Evolutionary conservation across 2,888 invertebrate genomes (phyloP).

Genomic region (Tupiocoris notatus): DNA sequence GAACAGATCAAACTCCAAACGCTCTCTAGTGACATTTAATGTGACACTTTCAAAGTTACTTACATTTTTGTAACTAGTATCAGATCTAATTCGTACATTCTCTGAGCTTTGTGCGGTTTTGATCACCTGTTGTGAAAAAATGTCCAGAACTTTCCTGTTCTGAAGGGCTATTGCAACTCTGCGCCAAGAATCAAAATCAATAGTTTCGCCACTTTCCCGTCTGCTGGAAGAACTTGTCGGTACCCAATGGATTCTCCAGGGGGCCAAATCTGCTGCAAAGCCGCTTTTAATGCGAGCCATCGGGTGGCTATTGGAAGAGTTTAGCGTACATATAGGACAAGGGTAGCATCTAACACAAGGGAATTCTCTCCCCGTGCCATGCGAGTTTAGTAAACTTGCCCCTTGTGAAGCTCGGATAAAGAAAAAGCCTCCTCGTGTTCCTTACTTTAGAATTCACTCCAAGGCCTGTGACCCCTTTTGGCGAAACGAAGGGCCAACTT

Average conservation of each 20-base stretch:
- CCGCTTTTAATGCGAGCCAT: background rate
- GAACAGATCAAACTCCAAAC: no score
- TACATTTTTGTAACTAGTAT: no score
- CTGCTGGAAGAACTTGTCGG: no score
- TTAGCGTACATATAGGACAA: background rate
- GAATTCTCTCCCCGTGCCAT: background rate
- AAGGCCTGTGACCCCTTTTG: background rate
- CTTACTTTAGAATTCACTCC: constrained; percentile 11
- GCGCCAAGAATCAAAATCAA: no score
- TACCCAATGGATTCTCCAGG: background rate
- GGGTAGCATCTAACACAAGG: background rate
- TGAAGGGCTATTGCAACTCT: no score
- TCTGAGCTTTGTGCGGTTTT: no score
- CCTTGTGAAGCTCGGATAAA: background rate
- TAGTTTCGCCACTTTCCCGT: no score
- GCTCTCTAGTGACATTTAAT: no score
- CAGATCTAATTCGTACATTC: no score
- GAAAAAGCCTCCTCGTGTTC: background rate
- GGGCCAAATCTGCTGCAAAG: background rate
- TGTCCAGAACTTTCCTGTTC: no score
- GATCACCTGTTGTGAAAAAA: no score
- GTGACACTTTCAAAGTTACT: no score
- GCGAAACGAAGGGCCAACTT: background rate
- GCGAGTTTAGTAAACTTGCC: background rate
- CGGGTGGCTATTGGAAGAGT: background rate